A percentile compares a stretch with the other conserved stretches of the same genome.
phyloP scores from a whole-genome alignment of 2,113 vertebrate genomes.

The Caretta caretta region DNA sequence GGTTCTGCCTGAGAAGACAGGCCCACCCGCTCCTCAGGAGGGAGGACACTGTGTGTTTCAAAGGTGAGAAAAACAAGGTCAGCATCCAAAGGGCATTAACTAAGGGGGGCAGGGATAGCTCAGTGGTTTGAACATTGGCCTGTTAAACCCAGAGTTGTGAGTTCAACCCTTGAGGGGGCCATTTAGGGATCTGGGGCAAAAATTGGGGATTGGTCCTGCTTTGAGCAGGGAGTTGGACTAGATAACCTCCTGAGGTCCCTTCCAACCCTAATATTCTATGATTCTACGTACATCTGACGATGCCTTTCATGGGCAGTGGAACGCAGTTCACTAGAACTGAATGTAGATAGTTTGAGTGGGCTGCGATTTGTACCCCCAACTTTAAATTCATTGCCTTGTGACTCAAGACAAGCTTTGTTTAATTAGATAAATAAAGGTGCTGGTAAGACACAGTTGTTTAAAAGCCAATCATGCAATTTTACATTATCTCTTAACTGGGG shows the following conservation, averaged over 20 bases:
- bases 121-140: too few species aligned
- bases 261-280: too few species aligned
- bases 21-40: neutral
- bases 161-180: too few species aligned
- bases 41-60: neutral
- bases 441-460: neutral
- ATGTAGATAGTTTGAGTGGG: neutral
- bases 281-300: neutral
- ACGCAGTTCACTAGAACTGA: neutral
- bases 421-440: neutral
- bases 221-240: too few species aligned
- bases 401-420: neutral
- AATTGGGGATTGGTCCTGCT: too few species aligned
- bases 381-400: neutral
- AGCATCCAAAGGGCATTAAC: neutral
- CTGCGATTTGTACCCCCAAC: neutral
- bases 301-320: neutral
- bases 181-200: too few species aligned
- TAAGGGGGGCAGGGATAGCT: too few species aligned
- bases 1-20: fast-evolving
- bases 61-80: neutral
- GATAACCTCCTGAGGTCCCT: too few species aligned
- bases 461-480: neutral
- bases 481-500: neutral
- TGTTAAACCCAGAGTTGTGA: too few species aligned